Base-by-base conservation (phyloP, 2,888 invertebrate genomes). In the Busseola fusca region DNA sequence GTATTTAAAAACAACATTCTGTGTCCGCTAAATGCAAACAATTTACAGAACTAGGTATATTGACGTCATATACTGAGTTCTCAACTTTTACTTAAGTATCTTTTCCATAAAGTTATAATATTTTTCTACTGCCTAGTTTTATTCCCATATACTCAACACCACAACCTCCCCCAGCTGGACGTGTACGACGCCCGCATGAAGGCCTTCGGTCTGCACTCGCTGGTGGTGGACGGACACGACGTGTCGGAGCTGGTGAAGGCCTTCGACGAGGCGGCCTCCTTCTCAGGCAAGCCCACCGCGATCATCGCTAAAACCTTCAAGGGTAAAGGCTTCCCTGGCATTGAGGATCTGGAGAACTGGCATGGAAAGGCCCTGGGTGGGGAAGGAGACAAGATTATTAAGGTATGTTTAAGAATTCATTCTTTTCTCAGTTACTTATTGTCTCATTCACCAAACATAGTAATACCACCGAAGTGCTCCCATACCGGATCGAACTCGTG, bases 201-300 rank as follows among this genome's bases (percentile, higher is more conserved):
- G 88, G 96, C 99, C 2, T 99, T 99, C 93, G 99, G 99, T 64
- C 97, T 98, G 87, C 97, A 99, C 93, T 97, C 99, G 0, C 94
- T 99, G 72, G 98, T 99, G 42, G 98, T 99, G 40, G 99, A 99
- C 96, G 99, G 99, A 0, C 99, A 99, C 91, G 98, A 99, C 93
- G 97, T 99, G 45, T 97, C 98, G 73, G 98, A 98, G 90, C 96
- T 99, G 68, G 97, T 97, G 89, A 98, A 98, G 96, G 98, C 98
- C 0, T 97, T 99, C 92, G 97, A 98, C 87, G 97, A 97, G 88
- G 98, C 98, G 1, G 93, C 97, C 30, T 93, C 93, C 21, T 97
- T 97, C 0, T 96, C 97, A 89, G 98, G 97, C 80, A 97, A 97
- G 86, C 99, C 99, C 63, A 99, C 99, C 21, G 99, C 99, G 48